Evolutionary conservation across 1,140 invertebrate genomes (phyloP).

Genomic region (Callitettix versicolor): DNA sequence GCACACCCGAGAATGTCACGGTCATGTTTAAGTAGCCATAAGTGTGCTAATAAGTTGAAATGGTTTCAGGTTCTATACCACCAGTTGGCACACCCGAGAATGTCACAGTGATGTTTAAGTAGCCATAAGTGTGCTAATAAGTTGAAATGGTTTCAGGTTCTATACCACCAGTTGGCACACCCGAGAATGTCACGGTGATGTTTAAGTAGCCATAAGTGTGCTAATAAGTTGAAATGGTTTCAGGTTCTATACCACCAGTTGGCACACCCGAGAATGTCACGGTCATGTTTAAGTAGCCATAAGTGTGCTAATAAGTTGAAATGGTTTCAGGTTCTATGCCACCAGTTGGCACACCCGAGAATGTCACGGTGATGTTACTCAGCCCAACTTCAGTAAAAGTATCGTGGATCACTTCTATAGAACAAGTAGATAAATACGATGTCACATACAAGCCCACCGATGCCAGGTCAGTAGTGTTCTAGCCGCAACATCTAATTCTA

Average conservation of each 20-base stretch:
- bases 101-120: slow-evolving; percentile 73
- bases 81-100: slow-evolving; percentile 67
- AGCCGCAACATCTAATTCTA: too few relatives aligned
- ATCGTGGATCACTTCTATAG: slow-evolving; percentile 64
- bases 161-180: slow-evolving; percentile 58
- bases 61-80: slow-evolving; percentile 69
- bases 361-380: slow-evolving; percentile 74
- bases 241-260: slow-evolving; percentile 64
- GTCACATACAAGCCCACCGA: slow-evolving; percentile 73
- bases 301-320: too few relatives aligned
- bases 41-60: too few relatives aligned
- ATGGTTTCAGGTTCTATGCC: slow-evolving; percentile 55
- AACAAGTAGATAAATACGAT: slow-evolving; percentile 72
- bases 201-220: too few relatives aligned
- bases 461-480: slow-evolving; percentile 48
- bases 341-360: slow-evolving; percentile 63
- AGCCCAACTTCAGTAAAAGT: slow-evolving; percentile 70
- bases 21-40: slow-evolving; percentile 72
- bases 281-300: too few relatives aligned
- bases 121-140: too few relatives aligned
- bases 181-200: slow-evolving; percentile 76
- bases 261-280: slow-evolving; percentile 72
- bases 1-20: slow-evolving; percentile 72
- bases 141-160: too few relatives aligned
- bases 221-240: too few relatives aligned